A percentile compares a stretch with the other conserved stretches of the same genome.
Conservation (phyloP, 1,140 invertebrate genomes). For the Drosophila sucinea region DNA sequence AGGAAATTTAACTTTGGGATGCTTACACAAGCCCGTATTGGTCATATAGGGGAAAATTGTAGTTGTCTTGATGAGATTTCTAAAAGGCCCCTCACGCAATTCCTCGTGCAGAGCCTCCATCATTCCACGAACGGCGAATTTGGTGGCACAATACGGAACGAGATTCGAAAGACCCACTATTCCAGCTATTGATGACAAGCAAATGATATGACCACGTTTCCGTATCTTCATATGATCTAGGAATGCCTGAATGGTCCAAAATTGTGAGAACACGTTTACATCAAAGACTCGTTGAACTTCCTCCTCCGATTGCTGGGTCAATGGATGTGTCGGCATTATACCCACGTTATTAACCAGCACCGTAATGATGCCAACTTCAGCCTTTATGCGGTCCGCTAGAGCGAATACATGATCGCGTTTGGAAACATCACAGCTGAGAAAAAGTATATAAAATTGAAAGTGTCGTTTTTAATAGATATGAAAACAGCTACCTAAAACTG, state of each 20-base stretch:
- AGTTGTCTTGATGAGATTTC: conserved; percentile 88
- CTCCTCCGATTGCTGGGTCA: conserved; percentile 85
- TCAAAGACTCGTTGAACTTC: conserved; percentile 87
- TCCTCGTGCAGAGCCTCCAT: conserved; percentile 90
- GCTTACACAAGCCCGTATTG: conserved; percentile 92
- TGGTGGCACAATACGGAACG: conserved; percentile 91
- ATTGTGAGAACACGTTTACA: conserved; percentile 89
- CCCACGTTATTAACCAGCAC: conserved; percentile 92
- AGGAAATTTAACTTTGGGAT: conserved; percentile 89
- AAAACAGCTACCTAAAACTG: conserved; percentile 84
- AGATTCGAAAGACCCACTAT: conserved; percentile 88
- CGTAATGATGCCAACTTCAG: conserved; percentile 87
- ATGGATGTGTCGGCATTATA: conserved; percentile 88
- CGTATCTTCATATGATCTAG: conserved; percentile 89
- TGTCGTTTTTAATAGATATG: background rate
- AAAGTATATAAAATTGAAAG: background rate
- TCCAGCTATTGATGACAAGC: conserved; percentile 91
- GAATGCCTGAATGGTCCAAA: conserved; percentile 91
- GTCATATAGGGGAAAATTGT: conserved; percentile 92
- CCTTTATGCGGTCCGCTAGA: conserved; percentile 85
- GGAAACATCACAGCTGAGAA: conserved; percentile 88
- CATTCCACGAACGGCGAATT: conserved; percentile 90
- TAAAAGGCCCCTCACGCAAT: conserved; percentile 84
- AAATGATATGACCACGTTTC: conserved; percentile 91
- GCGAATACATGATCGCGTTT: conserved; percentile 85